phyloP scores from a whole-genome alignment of 2,888 invertebrate species.

The Charanyca ferruginea region DNA sequence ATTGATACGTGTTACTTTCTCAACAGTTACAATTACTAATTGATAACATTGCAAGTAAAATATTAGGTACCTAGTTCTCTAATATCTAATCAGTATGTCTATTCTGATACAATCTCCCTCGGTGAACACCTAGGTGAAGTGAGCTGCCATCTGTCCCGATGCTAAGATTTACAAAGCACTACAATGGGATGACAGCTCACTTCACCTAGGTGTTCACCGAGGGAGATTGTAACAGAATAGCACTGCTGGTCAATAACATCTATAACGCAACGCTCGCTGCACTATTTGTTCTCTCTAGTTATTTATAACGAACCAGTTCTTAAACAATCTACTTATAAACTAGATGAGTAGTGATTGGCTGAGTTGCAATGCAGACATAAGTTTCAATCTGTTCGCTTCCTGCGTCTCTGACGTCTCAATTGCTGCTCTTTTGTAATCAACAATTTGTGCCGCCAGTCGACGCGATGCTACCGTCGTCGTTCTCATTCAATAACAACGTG shows the following conservation, averaged over 20 bases:
- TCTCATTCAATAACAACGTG: conserved; percentile 85
- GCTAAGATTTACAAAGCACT: no score
- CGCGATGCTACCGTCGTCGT: conserved; percentile 78
- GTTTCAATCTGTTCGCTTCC: conserved; percentile 88
- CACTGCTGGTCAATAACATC: no score
- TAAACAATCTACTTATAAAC: conserved; percentile 65
- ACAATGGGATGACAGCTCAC: no score
- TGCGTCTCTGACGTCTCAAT: conserved; percentile 88
- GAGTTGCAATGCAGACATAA: conserved; percentile 80
- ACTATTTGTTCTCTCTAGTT: conserved; percentile 53
- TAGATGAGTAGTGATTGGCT: conserved; percentile 70
- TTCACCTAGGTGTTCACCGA: no score
- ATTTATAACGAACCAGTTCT: conserved; percentile 65
- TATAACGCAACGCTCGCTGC: conserved; percentile 44
- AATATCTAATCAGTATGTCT: no score
- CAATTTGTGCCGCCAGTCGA: conserved; percentile 86
- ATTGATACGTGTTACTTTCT: conserved; percentile 71
- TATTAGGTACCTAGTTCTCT: conserved; percentile 31
- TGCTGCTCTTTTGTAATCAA: conserved; percentile 90
- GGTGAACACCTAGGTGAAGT: no score
- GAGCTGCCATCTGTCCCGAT: no score
- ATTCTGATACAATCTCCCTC: no score
- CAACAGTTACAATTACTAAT: conserved; percentile 65
- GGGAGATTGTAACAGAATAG: no score
- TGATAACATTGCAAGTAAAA: conserved; percentile 69